A percentile compares a stretch with the other conserved stretches of the same genome.
Evolutionary conservation across 1,140 invertebrate species (phyloP).

Genomic region (Vollenhovia emeryi): DNA sequence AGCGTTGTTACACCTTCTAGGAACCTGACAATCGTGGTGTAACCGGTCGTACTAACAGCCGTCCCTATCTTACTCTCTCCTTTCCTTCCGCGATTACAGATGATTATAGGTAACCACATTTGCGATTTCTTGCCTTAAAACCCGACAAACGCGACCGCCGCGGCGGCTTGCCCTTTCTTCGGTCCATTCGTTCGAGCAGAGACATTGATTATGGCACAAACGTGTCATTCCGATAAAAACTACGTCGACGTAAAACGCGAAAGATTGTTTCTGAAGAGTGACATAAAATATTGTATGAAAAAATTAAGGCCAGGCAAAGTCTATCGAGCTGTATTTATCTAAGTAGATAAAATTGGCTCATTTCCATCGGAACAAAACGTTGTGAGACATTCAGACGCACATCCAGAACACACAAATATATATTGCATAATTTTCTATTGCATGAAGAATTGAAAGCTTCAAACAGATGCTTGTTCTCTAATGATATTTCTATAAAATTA

Average conservation of each 20-base stretch:
- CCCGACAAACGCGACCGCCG: constrained; percentile 40
- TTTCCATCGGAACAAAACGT: background rate
- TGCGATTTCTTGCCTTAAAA: constrained; percentile 48
- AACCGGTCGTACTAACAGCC: constrained; percentile 14
- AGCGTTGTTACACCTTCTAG: constrained; percentile 37
- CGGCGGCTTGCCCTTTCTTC: constrained; percentile 32
- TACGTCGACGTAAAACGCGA: background rate
- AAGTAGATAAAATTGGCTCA: too few species aligned
- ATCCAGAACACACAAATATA: background rate
- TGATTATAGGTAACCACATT: constrained; percentile 55
- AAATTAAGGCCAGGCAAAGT: background rate
- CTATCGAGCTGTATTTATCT: background rate
- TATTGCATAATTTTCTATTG: background rate
- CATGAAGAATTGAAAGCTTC: background rate
- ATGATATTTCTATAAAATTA: background rate
- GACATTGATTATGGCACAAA: constrained; percentile 23
- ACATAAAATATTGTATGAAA: constrained; percentile 16
- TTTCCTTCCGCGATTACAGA: constrained; percentile 59
- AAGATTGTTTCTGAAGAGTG: background rate
- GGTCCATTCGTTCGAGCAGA: constrained; percentile 34
- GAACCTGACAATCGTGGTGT: constrained; percentile 38
- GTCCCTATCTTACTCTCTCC: constrained; percentile 32
- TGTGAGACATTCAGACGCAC: background rate
- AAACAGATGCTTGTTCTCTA: background rate
- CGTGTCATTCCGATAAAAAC: constrained; percentile 11